Evolutionary conservation across 1,140 invertebrate genomes (phyloP).

Genomic region (Hyles vespertilio): DNA sequence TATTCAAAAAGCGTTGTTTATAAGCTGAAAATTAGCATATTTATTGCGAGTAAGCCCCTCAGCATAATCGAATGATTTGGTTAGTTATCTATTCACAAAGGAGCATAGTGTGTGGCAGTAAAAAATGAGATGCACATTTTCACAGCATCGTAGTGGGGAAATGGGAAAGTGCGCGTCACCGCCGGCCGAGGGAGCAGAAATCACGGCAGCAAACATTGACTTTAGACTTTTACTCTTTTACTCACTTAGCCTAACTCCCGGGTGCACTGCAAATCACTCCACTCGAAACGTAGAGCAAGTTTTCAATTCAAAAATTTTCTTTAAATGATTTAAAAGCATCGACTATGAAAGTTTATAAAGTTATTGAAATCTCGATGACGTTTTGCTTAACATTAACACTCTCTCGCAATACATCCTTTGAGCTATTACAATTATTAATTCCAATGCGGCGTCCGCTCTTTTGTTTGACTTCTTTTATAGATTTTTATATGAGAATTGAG

Average conservation of each 20-base stretch:
- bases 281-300: conserved; percentile 51
- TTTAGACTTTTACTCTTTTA: conserved; percentile 68
- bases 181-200: conserved; percentile 52
- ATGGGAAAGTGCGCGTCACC: conserved; percentile 41
- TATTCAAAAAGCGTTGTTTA: no score
- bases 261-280: conserved; percentile 61
- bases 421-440: neutral
- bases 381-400: neutral
- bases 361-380: conserved; percentile 19
- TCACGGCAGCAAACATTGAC: conserved; percentile 72
- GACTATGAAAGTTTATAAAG: conserved; percentile 37
- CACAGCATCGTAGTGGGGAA: conserved; percentile 20
- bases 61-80: neutral
- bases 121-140: conserved; percentile 38
- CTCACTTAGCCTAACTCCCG: conserved; percentile 64
- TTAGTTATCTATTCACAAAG: conserved; percentile 3
- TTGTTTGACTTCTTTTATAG: no score
- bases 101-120: conserved; percentile 2
- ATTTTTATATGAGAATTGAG: no score
- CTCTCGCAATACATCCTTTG: neutral
- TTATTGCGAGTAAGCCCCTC: neutral
- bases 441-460: neutral
- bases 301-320: conserved; percentile 49
- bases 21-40: no score
- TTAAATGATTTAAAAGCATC: conserved; percentile 58